These are phyloP conservation scores for Callocephalon fimbriatum DNA, from an alignment of 2,113 vertebrate genomes.

Conservation along the genomic window DNA sequence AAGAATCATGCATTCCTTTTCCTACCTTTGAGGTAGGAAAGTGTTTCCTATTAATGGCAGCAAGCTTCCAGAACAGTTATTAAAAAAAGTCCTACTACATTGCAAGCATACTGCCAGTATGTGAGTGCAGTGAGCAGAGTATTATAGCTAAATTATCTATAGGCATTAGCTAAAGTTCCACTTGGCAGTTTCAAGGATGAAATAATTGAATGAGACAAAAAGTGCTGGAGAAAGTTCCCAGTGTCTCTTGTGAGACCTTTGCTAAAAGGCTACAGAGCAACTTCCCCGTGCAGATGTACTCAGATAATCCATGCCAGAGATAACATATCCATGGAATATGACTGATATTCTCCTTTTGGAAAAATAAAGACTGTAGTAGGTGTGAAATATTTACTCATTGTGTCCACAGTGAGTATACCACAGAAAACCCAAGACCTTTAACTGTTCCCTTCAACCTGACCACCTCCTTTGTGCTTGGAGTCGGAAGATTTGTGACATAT, in stretches of 20 bases:
- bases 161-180: neutral
- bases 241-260: neutral
- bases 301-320: neutral
- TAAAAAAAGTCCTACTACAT: neutral
- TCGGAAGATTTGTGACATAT: neutral
- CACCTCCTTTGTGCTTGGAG: neutral
- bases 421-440: neutral
- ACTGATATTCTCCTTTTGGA: neutral
- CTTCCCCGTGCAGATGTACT: neutral
- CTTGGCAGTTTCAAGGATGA: neutral
- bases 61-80: neutral
- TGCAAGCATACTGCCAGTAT: neutral
- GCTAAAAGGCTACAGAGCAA: neutral
- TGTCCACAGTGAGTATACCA: neutral
- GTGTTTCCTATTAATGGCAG: neutral
- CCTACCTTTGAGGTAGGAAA: neutral
- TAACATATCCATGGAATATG: fast-evolving
- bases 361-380: neutral
- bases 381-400: neutral
- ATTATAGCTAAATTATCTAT: neutral
- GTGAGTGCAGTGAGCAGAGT: neutral
- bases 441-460: neutral
- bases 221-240: neutral
- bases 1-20: neutral
- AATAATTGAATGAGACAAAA: neutral